Percentiles rank a stretch among this genome's conserved stretches.
phyloP scores from a whole-genome alignment of 2,113 vertebrate genomes.

The Ptilonorhynchus violaceus region DNA sequence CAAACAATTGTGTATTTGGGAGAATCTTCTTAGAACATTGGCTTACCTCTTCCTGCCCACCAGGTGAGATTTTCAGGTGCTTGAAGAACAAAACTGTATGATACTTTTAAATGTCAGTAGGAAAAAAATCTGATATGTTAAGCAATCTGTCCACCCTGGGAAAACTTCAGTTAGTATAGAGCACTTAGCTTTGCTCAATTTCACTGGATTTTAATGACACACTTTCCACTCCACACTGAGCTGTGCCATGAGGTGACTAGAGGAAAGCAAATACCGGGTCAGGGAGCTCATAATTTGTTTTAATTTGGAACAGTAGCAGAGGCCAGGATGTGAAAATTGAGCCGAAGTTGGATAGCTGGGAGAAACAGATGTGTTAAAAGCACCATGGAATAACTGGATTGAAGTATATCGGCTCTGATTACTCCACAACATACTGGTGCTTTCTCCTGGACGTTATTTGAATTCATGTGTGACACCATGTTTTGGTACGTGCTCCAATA shows the following conservation, averaged over 20 bases:
- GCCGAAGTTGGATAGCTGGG: not conserved
- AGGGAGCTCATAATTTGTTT: not conserved
- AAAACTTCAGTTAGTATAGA: not conserved
- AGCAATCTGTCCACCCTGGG: not conserved
- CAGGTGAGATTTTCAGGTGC: not conserved
- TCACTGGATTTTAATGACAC: not conserved
- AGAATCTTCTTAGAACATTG: not conserved
- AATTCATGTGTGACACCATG: not conserved
- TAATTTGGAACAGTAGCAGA: not conserved
- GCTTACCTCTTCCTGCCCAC: not conserved
- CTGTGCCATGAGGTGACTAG: not conserved
- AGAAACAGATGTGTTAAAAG: not conserved
- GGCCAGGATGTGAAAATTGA: not conserved
- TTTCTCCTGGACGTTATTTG: not conserved
- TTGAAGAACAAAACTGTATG: not conserved
- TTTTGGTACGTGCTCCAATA: accelerated
- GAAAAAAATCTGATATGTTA: not conserved
- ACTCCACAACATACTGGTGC: accelerated
- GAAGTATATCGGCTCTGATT: not conserved
- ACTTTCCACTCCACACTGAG: not conserved
- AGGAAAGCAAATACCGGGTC: not conserved
- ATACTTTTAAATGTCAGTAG: not conserved
- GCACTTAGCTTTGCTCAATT: not conserved
- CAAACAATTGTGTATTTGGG: not conserved
- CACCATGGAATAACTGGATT: not conserved